These are phyloP conservation scores for Enteromius trimaculatus DNA, from an alignment of 2,797 vertebrate genomes.

Conservation along the genomic window DNA sequence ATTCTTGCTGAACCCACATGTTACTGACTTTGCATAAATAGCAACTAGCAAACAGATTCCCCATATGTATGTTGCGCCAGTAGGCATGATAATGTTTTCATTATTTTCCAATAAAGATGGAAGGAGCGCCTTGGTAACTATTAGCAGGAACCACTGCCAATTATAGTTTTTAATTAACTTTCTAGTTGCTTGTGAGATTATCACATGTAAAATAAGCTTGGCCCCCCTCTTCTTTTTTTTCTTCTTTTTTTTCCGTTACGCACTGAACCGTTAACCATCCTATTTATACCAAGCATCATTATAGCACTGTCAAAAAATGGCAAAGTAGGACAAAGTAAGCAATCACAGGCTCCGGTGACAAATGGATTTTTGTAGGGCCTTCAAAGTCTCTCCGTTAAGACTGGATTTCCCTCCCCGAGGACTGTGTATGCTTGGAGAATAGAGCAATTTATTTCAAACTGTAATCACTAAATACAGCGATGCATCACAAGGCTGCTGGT, in stretches of 20 bases:
- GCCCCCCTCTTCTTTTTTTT: constrained; percentile 70
- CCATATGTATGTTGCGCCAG: constrained; percentile 55
- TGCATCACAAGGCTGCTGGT: constrained; percentile 72
- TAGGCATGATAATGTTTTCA: constrained; percentile 77
- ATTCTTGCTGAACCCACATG: not conserved
- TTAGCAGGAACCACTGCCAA: constrained; percentile 82
- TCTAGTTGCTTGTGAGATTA: constrained; percentile 82
- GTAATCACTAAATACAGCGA: constrained; percentile 81
- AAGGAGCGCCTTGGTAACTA: constrained; percentile 76
- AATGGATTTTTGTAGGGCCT: constrained; percentile 80
- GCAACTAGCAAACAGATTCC: constrained; percentile 44
- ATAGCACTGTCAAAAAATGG: constrained; percentile 81
- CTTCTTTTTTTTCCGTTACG: constrained; percentile 63
- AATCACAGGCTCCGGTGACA: constrained; percentile 77
- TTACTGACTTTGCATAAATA: constrained; percentile 36
- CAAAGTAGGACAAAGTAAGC: constrained; percentile 86
- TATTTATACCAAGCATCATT: constrained; percentile 85
- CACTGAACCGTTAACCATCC: constrained; percentile 80
- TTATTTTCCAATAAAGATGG: constrained; percentile 75
- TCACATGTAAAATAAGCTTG: constrained; percentile 82
- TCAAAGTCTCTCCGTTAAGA: constrained; percentile 74
- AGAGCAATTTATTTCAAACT: constrained; percentile 80
- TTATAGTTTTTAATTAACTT: constrained; percentile 90
- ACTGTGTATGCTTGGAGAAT: constrained; percentile 76
- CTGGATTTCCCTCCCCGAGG: constrained; percentile 74